Base-by-base conservation (phyloP, 35 echinoderm and acorn worm genomes). In the Acanthaster planci region DNA sequence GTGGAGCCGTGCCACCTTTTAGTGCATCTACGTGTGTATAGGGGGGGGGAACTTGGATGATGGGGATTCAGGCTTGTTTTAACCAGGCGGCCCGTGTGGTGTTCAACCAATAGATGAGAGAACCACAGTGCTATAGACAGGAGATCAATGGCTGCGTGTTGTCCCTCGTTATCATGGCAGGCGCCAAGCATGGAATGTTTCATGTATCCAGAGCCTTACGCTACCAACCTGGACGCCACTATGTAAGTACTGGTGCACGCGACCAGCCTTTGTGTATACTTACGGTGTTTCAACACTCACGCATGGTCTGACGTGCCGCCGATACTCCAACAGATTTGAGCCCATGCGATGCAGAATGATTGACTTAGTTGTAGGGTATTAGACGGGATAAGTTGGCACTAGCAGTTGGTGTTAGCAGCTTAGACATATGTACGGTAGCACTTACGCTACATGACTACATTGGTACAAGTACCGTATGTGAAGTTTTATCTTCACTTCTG, bases 171-270 rank as follows among this genome's bases (percentile, higher is more conserved):
- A 37, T 79, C 53, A 38, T 58, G 81, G 81, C 53, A 53, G 56
- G 27, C 42, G 39, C 56, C 53, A 34, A 83, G 52, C 52, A 83
- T 83, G 81, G 81, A 83, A 57, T 83, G 81, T 36, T 57, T 83
- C 29, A 83, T 83, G 81, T 83, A 58, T 83, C 81, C 81, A 59
- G 81, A 83, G 36, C 81, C 81, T 18, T 83, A 58, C 53, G 53
- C 81, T 35, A 56, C 81, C 53, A 83, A 53, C 59, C 81, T 83
- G 53, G 81, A 83, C 19, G 81, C 81, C 18, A 83, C 52, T 53
- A 83, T 83, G 81, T 83, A 57, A 83, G 81, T 83, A 83, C 22
- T 10, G 22, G 64, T 47, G 12, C 4, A 12, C 42, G 12, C 4
- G 42, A n/a, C n/a, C n/a, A 47, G 42, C 4, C 42, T 47, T 47